phyloP scores from a whole-genome alignment of 2,797 vertebrate genomes.

The Notoglanidium macrostoma region DNA sequence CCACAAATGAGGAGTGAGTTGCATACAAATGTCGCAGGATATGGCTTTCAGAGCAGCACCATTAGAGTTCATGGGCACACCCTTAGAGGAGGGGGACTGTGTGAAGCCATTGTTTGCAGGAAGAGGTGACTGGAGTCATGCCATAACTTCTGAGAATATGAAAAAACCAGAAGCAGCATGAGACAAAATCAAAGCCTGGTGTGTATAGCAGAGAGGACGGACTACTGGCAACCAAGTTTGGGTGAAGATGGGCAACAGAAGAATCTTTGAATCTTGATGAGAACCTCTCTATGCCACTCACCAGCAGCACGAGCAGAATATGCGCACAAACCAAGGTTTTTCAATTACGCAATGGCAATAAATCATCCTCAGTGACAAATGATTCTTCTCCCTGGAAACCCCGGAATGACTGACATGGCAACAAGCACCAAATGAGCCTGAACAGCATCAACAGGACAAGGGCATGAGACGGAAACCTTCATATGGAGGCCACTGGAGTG shows the following conservation, averaged over 20 bases:
- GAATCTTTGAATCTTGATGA: not conserved
- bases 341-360: conserved; percentile 60
- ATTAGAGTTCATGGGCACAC: conserved; percentile 47
- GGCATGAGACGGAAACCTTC: not conserved
- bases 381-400: conserved; percentile 47
- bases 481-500: conserved; percentile 17
- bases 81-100: conserved; percentile 39
- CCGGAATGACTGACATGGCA: conserved; percentile 47
- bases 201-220: conserved; percentile 23
- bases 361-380: conserved; percentile 58
- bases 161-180: conserved; percentile 36
- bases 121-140: conserved; percentile 30
- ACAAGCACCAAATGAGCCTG: conserved; percentile 55
- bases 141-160: conserved; percentile 29
- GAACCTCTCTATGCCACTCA: not conserved
- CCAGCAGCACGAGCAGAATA: conserved; percentile 41
- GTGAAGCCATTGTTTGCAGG: conserved; percentile 55
- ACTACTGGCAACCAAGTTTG: not conserved
- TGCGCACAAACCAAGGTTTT: conserved; percentile 55
- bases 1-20: conserved; percentile 35
- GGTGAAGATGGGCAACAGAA: not conserved
- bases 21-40: conserved; percentile 38
- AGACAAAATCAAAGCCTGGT: conserved; percentile 43
- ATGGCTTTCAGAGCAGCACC: conserved; percentile 37
- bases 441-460: conserved; percentile 48